phyloP scores from a whole-genome alignment of 2,113 vertebrate genomes.

The Mirounga angustirostris region DNA sequence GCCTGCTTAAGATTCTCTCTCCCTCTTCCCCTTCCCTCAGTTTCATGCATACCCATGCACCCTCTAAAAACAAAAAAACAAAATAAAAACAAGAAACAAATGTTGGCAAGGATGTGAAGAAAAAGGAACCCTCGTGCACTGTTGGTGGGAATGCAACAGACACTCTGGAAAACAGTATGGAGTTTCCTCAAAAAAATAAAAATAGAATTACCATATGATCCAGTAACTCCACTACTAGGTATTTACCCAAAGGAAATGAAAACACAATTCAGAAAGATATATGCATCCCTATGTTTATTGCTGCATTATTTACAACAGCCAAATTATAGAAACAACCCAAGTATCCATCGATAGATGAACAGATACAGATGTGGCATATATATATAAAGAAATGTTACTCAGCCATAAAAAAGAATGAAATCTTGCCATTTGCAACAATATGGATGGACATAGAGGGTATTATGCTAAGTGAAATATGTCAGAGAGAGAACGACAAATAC shows the following conservation, averaged over 20 bases:
- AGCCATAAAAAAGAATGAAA: not conserved
- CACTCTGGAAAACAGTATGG: not conserved
- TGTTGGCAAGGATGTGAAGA: not conserved
- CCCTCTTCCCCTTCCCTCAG: not conserved
- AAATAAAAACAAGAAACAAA: not conserved
- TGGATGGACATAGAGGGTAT: not conserved
- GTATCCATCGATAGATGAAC: not conserved
- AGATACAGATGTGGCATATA: not conserved
- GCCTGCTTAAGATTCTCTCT: not conserved
- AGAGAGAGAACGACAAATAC: not conserved
- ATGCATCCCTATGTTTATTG: not conserved
- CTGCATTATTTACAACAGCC: not conserved
- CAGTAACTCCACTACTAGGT: not conserved
- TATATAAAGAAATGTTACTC: not conserved
- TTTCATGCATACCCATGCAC: not conserved
- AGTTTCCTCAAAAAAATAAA: not conserved
- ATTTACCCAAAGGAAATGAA: not conserved
- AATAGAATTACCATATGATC: not conserved
- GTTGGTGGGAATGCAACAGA: not conserved
- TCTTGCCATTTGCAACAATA: not conserved
- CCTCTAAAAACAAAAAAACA: not conserved
- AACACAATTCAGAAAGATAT: not conserved
- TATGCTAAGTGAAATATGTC: not conserved
- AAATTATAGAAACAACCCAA: not conserved
- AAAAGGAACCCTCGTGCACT: not conserved